Conservation (phyloP, 2,888 invertebrate species). For the Pyrrhosoma nymphula region DNA sequence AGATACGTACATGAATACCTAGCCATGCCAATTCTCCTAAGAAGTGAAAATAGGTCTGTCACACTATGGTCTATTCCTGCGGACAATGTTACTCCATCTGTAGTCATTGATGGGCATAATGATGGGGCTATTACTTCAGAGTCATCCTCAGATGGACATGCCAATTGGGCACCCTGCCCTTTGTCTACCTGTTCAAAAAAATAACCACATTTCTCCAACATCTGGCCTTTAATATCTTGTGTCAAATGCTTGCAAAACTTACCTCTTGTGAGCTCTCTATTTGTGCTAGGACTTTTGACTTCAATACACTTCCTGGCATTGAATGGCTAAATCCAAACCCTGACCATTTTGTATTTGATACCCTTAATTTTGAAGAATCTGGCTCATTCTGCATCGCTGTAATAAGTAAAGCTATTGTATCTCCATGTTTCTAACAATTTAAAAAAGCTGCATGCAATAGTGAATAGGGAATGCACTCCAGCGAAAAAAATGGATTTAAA, state of each 20-base stretch:
- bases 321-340: conserved; percentile 96
- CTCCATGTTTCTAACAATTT: no score
- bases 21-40: conserved; percentile 85
- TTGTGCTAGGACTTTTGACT: conserved; percentile 73
- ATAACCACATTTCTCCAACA: not conserved
- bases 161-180: not conserved
- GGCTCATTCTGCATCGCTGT: conserved; percentile 84
- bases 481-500: no score
- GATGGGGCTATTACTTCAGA: not conserved
- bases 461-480: no score
- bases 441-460: no score
- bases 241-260: not conserved
- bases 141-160: not conserved
- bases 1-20: conserved; percentile 85
- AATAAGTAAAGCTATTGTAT: conserved; percentile 28
- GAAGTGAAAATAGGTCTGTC: conserved; percentile 75
- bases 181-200: not conserved
- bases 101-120: not conserved
- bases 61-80: conserved; percentile 63
- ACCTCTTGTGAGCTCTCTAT: not conserved
- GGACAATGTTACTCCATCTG: not conserved
- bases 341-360: conserved; percentile 90
- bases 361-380: conserved; percentile 82
- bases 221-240: no score
- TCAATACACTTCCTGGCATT: conserved; percentile 81